Percentiles rank a stretch among this genome's conserved stretches.
phyloP scores from a whole-genome alignment of 1,140 invertebrate genomes.

The Sarcophaga bullata region DNA sequence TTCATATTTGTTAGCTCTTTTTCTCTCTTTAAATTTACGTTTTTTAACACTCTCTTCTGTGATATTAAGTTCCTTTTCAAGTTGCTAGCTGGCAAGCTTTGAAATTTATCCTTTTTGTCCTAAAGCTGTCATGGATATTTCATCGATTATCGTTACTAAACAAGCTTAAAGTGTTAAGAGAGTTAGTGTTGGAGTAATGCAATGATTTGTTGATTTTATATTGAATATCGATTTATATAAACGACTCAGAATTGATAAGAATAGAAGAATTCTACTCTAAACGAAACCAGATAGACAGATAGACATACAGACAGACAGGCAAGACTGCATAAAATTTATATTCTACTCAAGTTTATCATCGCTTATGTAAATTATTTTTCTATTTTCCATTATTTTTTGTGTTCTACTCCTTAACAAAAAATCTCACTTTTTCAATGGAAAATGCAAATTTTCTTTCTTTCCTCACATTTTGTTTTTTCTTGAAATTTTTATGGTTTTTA shows the following conservation, averaged over 20 bases:
- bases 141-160: not conserved
- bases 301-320: too few species aligned
- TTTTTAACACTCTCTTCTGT: too few species aligned
- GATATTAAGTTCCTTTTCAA: too few species aligned
- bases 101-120: not conserved
- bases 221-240: not conserved
- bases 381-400: not conserved
- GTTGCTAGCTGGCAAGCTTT: not conserved
- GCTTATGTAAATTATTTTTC: not conserved
- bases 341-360: not conserved
- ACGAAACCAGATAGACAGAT: too few species aligned
- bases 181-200: not conserved
- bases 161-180: constrained; percentile 12
- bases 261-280: not conserved
- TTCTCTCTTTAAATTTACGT: too few species aligned
- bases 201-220: constrained; percentile 14
- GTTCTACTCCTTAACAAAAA: too few species aligned
- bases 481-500: not conserved
- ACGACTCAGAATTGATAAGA: not conserved
- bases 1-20: too few species aligned
- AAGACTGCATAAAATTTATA: not conserved
- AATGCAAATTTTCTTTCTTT: not conserved
- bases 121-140: not conserved
- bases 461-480: too few species aligned
- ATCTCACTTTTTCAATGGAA: not conserved